Percentiles rank a stretch among this genome's conserved stretches.
Conservation (phyloP, 2,797 vertebrate genomes). For the Coranthus polyacanthus region DNA sequence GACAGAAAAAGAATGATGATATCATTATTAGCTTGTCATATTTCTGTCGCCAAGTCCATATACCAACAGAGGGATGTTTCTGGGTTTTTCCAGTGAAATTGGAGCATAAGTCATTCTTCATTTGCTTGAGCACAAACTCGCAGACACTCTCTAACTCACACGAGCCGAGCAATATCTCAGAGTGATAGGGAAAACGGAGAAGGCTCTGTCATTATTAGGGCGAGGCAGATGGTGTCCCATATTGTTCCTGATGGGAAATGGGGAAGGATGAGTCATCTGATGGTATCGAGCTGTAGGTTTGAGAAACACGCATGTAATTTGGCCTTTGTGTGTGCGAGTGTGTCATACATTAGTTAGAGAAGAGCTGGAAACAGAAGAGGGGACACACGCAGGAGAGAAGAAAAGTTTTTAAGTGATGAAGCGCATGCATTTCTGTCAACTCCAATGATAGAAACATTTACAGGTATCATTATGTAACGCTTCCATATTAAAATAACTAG, state of each 20-base stretch:
- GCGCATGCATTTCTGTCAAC: no score
- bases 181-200: slow-evolving; percentile 54
- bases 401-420: neutral
- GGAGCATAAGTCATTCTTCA: slow-evolving; percentile 37
- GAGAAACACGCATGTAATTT: slow-evolving; percentile 20
- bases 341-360: slow-evolving; percentile 18
- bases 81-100: slow-evolving; percentile 8
- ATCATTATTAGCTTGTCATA: slow-evolving; percentile 38
- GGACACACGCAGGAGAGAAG: neutral
- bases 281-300: slow-evolving; percentile 39
- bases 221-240: slow-evolving; percentile 72
- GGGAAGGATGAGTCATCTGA: slow-evolving; percentile 63
- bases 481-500: no score
- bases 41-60: slow-evolving; percentile 3
- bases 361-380: neutral
- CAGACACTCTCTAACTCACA: slow-evolving; percentile 13
- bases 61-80: slow-evolving; percentile 24
- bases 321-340: slow-evolving; percentile 27
- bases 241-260: slow-evolving; percentile 68
- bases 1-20: slow-evolving; percentile 23
- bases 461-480: no score
- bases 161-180: slow-evolving; percentile 42
- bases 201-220: slow-evolving; percentile 62
- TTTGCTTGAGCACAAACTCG: slow-evolving; percentile 36
- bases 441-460: no score